Evolutionary conservation across 2,113 vertebrate genomes (phyloP).

Genomic region (Syngnathus scovelli): DNA sequence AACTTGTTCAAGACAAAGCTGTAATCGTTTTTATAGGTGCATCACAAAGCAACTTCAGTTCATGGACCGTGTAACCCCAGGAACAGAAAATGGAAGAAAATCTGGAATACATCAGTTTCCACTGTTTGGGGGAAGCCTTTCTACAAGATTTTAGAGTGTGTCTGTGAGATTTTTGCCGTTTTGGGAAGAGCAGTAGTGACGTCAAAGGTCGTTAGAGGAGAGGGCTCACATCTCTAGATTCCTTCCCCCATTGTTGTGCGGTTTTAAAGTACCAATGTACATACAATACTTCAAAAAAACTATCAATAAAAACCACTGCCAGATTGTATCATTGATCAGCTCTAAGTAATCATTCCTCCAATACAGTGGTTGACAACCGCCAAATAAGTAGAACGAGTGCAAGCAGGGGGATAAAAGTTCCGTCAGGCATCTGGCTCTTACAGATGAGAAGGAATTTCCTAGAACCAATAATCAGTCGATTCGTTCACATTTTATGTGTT

Average conservation of each 20-base stretch:
- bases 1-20: conserved; percentile 7
- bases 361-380: too few relatives aligned
- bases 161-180: background rate
- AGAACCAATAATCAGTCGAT: background rate
- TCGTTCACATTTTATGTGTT: background rate
- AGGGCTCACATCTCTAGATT: background rate
- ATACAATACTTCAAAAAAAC: background rate
- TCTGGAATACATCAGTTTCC: background rate
- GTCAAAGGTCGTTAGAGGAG: background rate
- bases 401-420: too few relatives aligned
- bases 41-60: conserved; percentile 3
- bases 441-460: background rate
- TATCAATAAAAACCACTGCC: too few relatives aligned
- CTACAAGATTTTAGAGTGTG: background rate
- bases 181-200: background rate
- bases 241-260: background rate
- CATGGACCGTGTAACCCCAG: background rate
- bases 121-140: background rate
- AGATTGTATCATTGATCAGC: too few relatives aligned
- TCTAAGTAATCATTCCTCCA: too few relatives aligned
- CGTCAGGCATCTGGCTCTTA: background rate
- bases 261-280: background rate
- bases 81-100: background rate
- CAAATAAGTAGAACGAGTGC: too few relatives aligned
- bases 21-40: background rate